These are phyloP conservation scores for Charanyca ferruginea DNA, from an alignment of 2,888 invertebrate species.

Conservation along the genomic window DNA sequence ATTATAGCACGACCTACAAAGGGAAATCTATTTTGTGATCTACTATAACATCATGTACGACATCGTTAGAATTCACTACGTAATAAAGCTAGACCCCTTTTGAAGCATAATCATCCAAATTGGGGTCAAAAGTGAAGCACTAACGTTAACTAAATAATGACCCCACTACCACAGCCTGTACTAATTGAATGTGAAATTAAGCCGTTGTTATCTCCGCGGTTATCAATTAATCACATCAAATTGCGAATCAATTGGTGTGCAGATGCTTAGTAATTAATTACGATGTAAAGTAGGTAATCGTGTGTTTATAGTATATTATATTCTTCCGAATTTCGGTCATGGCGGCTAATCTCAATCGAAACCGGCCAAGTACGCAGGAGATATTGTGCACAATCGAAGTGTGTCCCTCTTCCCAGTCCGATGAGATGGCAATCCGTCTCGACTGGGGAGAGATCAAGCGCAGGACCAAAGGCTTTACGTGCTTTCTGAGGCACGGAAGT, in stretches of 20 bases:
- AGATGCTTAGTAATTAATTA: conserved; percentile 47
- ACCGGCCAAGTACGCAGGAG: no score
- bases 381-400: no score
- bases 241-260: conserved; percentile 47
- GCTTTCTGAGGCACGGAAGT: no score
- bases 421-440: no score
- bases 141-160: conserved; percentile 31
- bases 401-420: no score
- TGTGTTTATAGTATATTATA: no score
- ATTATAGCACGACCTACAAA: not conserved
- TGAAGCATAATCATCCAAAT: conserved; percentile 20
- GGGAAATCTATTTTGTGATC: not conserved
- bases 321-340: no score
- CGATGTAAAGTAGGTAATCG: conserved; percentile 17
- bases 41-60: not conserved
- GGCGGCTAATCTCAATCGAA: no score
- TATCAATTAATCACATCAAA: conserved; percentile 51
- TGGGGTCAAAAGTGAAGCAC: conserved; percentile 28
- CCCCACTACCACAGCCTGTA: conserved; percentile 12
- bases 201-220: conserved; percentile 21
- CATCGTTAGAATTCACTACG: conserved; percentile 1
- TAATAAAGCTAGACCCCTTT: conserved; percentile 17
- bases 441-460: no score
- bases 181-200: conserved; percentile 41
- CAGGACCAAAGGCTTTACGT: no score